Percentiles rank a stretch among this genome's conserved stretches.
Conservation (phyloP, 2,113 vertebrate species). For the Hoplias malabaricus region DNA sequence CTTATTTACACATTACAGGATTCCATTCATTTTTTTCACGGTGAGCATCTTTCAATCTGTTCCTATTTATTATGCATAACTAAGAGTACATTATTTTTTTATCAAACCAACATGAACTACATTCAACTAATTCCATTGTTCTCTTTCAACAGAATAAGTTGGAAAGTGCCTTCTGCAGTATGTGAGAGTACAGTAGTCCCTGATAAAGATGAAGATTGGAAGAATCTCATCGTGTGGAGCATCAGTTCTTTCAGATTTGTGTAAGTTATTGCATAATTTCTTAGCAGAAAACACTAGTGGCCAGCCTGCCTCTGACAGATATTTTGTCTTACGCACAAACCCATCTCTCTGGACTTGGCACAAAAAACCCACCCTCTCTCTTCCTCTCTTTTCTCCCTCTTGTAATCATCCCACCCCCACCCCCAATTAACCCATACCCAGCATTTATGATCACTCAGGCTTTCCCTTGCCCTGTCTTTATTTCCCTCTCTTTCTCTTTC, state of each 20-base stretch:
- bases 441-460: neutral
- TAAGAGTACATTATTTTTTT: neutral
- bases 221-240: too few relatives aligned
- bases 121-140: neutral
- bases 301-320: slow-evolving; percentile 47
- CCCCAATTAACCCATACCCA: slow-evolving; percentile 38
- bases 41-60: neutral
- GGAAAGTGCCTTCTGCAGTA: slow-evolving; percentile 21
- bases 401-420: slow-evolving; percentile 41
- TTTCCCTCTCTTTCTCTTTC: slow-evolving; percentile 31
- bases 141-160: neutral
- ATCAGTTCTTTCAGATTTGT: neutral
- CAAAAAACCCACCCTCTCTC: slow-evolving; percentile 52
- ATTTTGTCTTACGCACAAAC: slow-evolving; percentile 26
- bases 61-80: neutral
- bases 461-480: slow-evolving; percentile 17
- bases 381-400: slow-evolving; percentile 26
- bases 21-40: too few relatives aligned
- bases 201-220: neutral
- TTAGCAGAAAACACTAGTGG: slow-evolving; percentile 25
- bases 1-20: slow-evolving; percentile 15
- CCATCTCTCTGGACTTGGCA: slow-evolving; percentile 66
- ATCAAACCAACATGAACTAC: slow-evolving; percentile 1
- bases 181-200: slow-evolving; percentile 7
- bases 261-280: slow-evolving; percentile 31